These are phyloP conservation scores for Chalcis sispes DNA, from an alignment of 2,888 invertebrate genomes.

Conservation along the genomic window DNA sequence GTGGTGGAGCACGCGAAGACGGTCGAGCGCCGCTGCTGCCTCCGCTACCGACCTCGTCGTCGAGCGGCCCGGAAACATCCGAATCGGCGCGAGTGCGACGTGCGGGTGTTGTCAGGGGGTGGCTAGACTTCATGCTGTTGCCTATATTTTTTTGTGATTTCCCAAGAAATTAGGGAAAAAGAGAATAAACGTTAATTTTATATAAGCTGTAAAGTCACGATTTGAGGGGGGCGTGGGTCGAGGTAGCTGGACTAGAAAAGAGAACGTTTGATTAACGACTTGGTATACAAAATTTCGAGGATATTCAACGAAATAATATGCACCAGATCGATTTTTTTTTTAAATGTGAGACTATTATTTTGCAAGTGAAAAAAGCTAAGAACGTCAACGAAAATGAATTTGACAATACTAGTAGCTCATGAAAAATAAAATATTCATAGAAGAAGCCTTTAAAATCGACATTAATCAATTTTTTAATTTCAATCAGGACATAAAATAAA, in stretches of 20 bases:
- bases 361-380: too few species aligned
- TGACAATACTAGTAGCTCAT: too few species aligned
- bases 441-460: too few species aligned
- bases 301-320: too few species aligned
- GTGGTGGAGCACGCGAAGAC: conserved; percentile 66
- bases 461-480: too few species aligned
- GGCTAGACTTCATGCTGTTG: conserved; percentile 45
- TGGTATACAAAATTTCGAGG: neutral
- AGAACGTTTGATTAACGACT: neutral
- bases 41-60: conserved; percentile 64
- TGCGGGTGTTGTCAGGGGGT: conserved; percentile 58
- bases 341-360: too few species aligned
- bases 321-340: too few species aligned
- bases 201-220: neutral
- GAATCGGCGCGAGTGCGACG: conserved; percentile 72
- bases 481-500: neutral
- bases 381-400: too few species aligned
- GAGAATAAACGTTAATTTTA: neutral
- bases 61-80: conserved; percentile 68
- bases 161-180: too few species aligned
- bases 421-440: too few species aligned
- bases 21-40: conserved; percentile 58
- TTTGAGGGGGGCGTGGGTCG: neutral
- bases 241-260: neutral
- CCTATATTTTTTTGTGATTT: conserved; percentile 9